These are phyloP conservation scores for Trichonephila clavata DNA, from an alignment of 1,140 invertebrate genomes.

Conservation along the genomic window DNA sequence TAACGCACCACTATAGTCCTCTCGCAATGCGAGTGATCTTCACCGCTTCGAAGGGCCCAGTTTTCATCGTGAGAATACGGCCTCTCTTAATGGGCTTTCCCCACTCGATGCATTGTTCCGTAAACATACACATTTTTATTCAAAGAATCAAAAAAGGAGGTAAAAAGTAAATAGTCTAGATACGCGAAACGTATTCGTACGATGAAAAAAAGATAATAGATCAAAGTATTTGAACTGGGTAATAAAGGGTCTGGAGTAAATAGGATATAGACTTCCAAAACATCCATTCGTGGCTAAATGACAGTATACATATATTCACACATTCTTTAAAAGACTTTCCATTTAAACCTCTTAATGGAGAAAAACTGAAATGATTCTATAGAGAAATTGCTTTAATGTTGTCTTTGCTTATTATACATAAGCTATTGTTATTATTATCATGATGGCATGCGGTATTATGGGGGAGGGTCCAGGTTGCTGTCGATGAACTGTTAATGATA, in stretches of 20 bases:
- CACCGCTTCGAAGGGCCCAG: background rate
- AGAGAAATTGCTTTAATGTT: conserved; percentile 4
- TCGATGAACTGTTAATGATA: conserved; percentile 63
- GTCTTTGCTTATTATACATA: conserved; percentile 30
- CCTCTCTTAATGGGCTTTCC: background rate
- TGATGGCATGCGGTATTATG: conserved; percentile 36
- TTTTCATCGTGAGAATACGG: conserved; percentile 17
- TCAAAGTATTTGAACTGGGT: conserved; percentile 66
- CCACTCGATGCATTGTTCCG: conserved; percentile 25
- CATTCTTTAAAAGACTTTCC: conserved; percentile 53
- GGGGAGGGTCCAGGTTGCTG: conserved; percentile 18
- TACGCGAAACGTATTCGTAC: background rate
- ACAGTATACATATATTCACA: conserved; percentile 60
- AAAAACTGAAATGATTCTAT: conserved; percentile 10
- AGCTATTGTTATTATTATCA: conserved; percentile 63
- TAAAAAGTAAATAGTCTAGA: conserved; percentile 52
- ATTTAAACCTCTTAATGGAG: conserved; percentile 57
- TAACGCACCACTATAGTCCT: background rate
- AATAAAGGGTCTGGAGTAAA: conserved; percentile 43
- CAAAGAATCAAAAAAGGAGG: conserved; percentile 39
- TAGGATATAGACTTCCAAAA: conserved; percentile 29
- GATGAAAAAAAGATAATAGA: conserved; percentile 50
- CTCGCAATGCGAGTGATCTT: background rate
- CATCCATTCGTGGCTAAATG: conserved; percentile 57
- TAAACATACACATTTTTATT: conserved; percentile 50